Percentiles rank a stretch among this genome's conserved stretches.
Evolutionary conservation across 2,797 vertebrate species (phyloP).

Genomic region (Etheostoma perlongum): DNA sequence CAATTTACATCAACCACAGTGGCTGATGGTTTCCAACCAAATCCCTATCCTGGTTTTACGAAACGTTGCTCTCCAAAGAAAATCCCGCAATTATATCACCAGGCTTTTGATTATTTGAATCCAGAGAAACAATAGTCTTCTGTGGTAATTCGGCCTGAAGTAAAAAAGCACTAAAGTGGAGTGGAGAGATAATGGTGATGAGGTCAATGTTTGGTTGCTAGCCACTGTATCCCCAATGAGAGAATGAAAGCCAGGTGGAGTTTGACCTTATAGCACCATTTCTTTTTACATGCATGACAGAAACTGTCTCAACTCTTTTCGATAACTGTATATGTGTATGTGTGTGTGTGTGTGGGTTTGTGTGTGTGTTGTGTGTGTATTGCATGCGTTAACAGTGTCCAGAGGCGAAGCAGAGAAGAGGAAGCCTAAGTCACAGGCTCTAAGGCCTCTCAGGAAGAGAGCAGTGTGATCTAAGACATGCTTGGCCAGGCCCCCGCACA

Average conservation of each 20-base stretch:
- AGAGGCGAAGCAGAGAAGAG: slow-evolving; percentile 60
- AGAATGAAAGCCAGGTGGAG: slow-evolving; percentile 48
- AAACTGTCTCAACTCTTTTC: slow-evolving; percentile 21
- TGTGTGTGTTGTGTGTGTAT: slow-evolving; percentile 6
- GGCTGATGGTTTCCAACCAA: slow-evolving; percentile 40
- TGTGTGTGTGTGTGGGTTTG: neutral
- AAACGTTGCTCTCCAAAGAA: slow-evolving; percentile 39
- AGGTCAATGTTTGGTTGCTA: slow-evolving; percentile 70
- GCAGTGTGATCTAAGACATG: slow-evolving; percentile 76
- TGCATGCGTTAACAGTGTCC: slow-evolving; percentile 45
- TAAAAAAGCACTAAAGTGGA: slow-evolving; percentile 40
- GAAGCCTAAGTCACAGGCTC: slow-evolving; percentile 81
- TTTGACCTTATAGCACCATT: slow-evolving; percentile 23
- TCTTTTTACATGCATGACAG: slow-evolving; percentile 47
- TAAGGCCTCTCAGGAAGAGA: slow-evolving; percentile 77
- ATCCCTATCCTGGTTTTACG: slow-evolving; percentile 40
- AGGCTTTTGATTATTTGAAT: slow-evolving; percentile 56
- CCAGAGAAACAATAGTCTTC: slow-evolving; percentile 56
- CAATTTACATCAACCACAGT: slow-evolving; percentile 60
- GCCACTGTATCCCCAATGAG: slow-evolving; percentile 46
- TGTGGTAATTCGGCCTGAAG: slow-evolving; percentile 48
- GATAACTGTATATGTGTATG: slow-evolving; percentile 12
- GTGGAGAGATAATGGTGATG: slow-evolving; percentile 65
- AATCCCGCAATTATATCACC: slow-evolving; percentile 50
- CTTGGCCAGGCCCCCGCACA: slow-evolving; percentile 70